These are phyloP conservation scores for Chaunax sp. DNA, from an alignment of 2,797 vertebrate species.

Conservation along the genomic window DNA sequence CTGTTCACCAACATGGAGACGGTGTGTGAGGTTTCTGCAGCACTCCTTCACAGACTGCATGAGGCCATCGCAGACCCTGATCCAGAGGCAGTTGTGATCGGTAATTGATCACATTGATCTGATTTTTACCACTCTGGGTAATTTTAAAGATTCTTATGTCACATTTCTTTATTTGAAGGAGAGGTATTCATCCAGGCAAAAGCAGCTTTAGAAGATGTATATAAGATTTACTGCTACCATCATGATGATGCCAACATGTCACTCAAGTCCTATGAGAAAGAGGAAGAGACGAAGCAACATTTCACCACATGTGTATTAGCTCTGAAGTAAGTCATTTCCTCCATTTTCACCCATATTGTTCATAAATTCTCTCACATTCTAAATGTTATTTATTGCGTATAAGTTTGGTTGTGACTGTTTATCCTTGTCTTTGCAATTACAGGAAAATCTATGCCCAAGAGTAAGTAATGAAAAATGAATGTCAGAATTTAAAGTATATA, in stretches of 20 bases:
- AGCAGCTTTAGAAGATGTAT: slow-evolving; percentile 92
- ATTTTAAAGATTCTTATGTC: neutral
- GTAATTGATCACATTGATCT: slow-evolving; percentile 74
- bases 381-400: neutral
- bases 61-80: slow-evolving; percentile 89
- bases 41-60: slow-evolving; percentile 88
- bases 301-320: slow-evolving; percentile 89
- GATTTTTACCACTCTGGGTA: neutral
- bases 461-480: slow-evolving; percentile 85
- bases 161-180: slow-evolving; percentile 77
- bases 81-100: slow-evolving; percentile 89
- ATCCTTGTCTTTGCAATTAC: slow-evolving; percentile 67
- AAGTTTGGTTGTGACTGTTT: slow-evolving; percentile 2
- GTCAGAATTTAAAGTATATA: neutral
- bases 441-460: slow-evolving; percentile 93
- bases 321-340: slow-evolving; percentile 88
- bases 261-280: slow-evolving; percentile 93
- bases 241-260: slow-evolving; percentile 91
- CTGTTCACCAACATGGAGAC: slow-evolving; percentile 97
- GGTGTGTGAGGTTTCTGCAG: slow-evolving; percentile 90
- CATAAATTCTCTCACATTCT: slow-evolving; percentile 5
- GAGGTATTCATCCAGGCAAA: slow-evolving; percentile 94
- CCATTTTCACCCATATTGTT: neutral
- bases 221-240: slow-evolving; percentile 97
- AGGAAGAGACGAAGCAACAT: slow-evolving; percentile 91